Evolutionary conservation across 1,140 invertebrate species (phyloP), one percentile per base, ranked within the genome.

Genomic region (Penaeus chinensis): DNA sequence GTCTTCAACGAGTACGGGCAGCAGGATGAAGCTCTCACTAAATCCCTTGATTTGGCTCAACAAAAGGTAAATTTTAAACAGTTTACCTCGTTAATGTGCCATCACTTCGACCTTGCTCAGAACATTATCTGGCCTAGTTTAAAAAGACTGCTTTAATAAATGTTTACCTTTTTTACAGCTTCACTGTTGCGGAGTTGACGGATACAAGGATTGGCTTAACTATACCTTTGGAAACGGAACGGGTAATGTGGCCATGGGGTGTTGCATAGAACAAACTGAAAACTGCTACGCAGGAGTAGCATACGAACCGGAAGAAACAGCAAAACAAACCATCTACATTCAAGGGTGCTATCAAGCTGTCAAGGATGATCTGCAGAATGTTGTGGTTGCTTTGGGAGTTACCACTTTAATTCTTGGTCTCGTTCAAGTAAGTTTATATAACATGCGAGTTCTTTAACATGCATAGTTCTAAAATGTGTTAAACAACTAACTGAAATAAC

Each of bases 1-100:
- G 85, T 84, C 54, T 89, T 87, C 65, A 32, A 84, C 10, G 2
- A 76, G 0, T 89, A 89, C 62, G 89, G 89, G 20, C 11, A 54
- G 7, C 65, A 82, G 22, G 85, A 87, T 27, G n/a, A 22, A 22
- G 71, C 61, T 5, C 77, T 84, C 20, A 84, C 27, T 0, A 80
- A 87, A 19, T n/a, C 76, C 63, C 62, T 89, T 62, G 89, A 89
- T 65, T 24, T 5, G 3, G 61, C 82, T 13, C 82, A 89, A 65
- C 76, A 85, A 27, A 65, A 84, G 27, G 89, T 89, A 74, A 81
- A 85, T 80, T 54, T 0, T 37, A 32, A n/a, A 79, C 37, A 47
- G 61, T 47, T 20, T 11, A n/a, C 13, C 19, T 69, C 69, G 11
- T 7, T 42, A 42, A 83, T 42, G 27, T 24, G 27, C 32, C 60